Percentiles rank a stretch among this genome's conserved stretches.
phyloP scores from a whole-genome alignment of 2,113 vertebrate species.

The Murina feae region DNA sequence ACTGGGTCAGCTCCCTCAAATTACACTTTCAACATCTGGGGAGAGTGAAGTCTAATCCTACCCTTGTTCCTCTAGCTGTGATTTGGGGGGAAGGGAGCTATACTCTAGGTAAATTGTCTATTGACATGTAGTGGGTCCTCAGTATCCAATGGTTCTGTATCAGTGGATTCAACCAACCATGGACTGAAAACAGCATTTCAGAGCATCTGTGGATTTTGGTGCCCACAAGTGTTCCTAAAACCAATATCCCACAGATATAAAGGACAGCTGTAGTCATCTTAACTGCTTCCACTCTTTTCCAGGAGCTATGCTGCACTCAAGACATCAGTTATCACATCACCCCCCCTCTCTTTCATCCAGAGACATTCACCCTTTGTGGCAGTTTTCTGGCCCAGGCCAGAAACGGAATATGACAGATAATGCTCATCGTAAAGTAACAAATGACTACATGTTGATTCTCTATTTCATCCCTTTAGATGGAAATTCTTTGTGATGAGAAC shows the following conservation, averaged over 20 bases:
- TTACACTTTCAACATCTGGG: background rate
- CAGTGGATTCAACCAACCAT: background rate
- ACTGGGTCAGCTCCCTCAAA: background rate
- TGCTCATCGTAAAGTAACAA: background rate
- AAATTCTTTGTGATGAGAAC: background rate
- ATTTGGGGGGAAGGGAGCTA: background rate
- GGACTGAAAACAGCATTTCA: background rate
- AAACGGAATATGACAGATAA: background rate
- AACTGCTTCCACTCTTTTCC: background rate
- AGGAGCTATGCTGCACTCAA: no score
- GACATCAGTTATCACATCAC: background rate
- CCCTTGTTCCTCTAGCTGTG: background rate
- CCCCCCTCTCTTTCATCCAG: background rate
- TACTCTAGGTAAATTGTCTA: background rate
- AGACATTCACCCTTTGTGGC: background rate
- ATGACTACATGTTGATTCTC: background rate
- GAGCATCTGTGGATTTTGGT: background rate
- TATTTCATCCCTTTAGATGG: background rate
- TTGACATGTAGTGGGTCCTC: background rate
- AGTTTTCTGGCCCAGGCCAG: background rate
- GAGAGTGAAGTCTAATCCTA: background rate
- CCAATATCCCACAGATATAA: no score
- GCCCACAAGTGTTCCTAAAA: background rate
- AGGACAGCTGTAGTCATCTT: background rate
- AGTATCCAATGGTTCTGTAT: background rate